Conservation (phyloP, 35 echinoderm and acorn worm genomes). For the Patiria miniata region DNA sequence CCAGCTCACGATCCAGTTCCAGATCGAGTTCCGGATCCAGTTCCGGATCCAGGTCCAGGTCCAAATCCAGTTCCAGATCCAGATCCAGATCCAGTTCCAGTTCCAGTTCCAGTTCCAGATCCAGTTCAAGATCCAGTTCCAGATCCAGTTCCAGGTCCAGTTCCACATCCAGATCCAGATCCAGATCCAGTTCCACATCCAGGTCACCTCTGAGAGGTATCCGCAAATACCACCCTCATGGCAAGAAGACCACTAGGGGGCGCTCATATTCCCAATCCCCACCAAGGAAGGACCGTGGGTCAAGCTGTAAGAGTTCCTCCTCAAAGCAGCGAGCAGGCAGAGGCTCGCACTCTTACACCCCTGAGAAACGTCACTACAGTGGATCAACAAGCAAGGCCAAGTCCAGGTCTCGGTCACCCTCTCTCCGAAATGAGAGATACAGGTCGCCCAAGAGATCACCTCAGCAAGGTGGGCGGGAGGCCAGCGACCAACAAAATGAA, state of each 20-base stretch:
- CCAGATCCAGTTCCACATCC: not conserved
- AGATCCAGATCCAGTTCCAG: too few species aligned
- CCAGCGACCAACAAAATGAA: not conserved
- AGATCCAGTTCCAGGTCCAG: too few species aligned
- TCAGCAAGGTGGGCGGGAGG: not conserved
- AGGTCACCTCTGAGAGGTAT: not conserved
- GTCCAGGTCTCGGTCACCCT: not conserved
- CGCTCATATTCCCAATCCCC: not conserved
- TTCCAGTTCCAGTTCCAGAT: too few species aligned
- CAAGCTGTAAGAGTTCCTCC: not conserved
- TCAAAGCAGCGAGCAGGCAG: not conserved
- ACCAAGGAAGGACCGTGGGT: not conserved
- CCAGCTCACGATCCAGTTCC: conserved; percentile 13
- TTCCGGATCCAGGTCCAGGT: too few species aligned
- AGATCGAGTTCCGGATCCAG: too few species aligned
- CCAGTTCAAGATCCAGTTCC: too few species aligned
- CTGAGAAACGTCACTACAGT: not conserved
- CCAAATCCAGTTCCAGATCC: too few species aligned
- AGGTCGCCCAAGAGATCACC: not conserved
- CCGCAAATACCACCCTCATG: not conserved
- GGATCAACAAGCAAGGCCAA: not conserved
- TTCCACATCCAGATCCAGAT: too few species aligned
- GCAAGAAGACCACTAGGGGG: not conserved
- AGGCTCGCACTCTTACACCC: not conserved
- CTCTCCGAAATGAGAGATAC: not conserved